These are phyloP conservation scores for Gorsachius goisagi DNA, from an alignment of 2,113 vertebrate genomes.

Conservation along the genomic window DNA sequence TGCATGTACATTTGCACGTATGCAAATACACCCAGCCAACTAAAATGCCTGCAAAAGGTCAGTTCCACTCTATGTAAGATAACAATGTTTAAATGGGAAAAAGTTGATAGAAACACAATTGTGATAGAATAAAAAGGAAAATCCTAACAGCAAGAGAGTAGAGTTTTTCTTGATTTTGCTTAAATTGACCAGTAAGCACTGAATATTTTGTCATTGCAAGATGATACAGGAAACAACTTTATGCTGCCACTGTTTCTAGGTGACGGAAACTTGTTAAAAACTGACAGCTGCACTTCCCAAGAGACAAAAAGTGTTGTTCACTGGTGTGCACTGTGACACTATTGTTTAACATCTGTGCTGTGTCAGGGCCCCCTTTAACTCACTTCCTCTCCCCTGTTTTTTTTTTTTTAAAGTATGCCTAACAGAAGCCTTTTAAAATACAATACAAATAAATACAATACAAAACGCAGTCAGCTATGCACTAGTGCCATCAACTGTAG, in stretches of 20 bases:
- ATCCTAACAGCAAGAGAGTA: not conserved
- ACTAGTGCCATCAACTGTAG: not conserved
- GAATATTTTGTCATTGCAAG: not conserved
- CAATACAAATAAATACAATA: too few species aligned
- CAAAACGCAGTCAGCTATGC: not conserved
- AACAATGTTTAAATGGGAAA: not conserved
- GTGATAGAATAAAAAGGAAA: not conserved
- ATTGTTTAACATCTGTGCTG: conserved; percentile 24
- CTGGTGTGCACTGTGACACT: not conserved
- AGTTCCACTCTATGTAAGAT: not conserved
- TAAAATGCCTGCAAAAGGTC: not conserved
- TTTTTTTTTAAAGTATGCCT: not conserved
- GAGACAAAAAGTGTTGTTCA: not conserved
- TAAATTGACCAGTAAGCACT: not conserved
- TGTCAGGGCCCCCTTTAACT: not conserved
- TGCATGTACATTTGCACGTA: too few species aligned
- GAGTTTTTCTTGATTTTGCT: not conserved
- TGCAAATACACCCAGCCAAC: not conserved
- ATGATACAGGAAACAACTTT: not conserved
- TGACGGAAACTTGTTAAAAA: not conserved
- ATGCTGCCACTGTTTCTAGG: not conserved
- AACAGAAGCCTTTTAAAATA: too few species aligned
- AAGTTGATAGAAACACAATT: not conserved
- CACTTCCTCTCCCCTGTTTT: not conserved
- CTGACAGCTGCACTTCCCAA: not conserved